Base-by-base conservation (phyloP, 2,888 invertebrate species). In the Ellobium chinense region DNA sequence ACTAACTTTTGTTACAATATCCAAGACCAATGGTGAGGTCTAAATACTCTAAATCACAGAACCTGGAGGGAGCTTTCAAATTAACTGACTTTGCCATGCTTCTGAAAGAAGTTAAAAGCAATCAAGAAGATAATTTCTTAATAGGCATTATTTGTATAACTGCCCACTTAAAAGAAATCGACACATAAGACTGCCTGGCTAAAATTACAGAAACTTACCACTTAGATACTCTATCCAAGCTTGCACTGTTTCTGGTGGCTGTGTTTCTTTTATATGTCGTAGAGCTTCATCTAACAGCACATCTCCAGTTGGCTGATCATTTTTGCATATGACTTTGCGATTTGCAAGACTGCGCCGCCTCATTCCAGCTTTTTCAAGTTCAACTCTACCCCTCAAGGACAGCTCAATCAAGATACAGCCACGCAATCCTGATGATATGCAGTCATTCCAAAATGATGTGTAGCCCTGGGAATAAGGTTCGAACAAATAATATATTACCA, bases 171-270 rank as follows among this genome's bases (percentile, higher is more conserved):
- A n/a, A n/a, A n/a, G n/a, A n/a, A n/a, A n/a, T n/a, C n/a, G n/a
- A n/a, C n/a, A n/a, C n/a, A n/a, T n/a, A n/a, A n/a, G n/a, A n/a
- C n/a, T n/a, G n/a, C n/a, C 34, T 65, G n/a, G 12, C 9, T 12
- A 54, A 72, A 54, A 29, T 54, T 0, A 24, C 27, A 14, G 7
- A 78, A 27, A 87, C 95, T 93, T 93, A 97, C 98, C 99, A 94
- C 98, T 99, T 72, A 99, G 95, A 94, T 99, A 99, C 94, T 99
- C 99, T 93, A 99, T 98, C 99, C 99, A 99, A 94, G 97, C 97
- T 93, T 99, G 99, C 62, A 99, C 98, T 81, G 97, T 96, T 94
- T 99, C 99, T 80, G 98, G 96, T 63, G 99, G 98, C 91, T 98
- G 97, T 65, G 99, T 99, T 93, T 99, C 99, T 94, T 98, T 99